Evolutionary conservation across 2,888 invertebrate species (phyloP).

Genomic region (Spilarctia lutea): DNA sequence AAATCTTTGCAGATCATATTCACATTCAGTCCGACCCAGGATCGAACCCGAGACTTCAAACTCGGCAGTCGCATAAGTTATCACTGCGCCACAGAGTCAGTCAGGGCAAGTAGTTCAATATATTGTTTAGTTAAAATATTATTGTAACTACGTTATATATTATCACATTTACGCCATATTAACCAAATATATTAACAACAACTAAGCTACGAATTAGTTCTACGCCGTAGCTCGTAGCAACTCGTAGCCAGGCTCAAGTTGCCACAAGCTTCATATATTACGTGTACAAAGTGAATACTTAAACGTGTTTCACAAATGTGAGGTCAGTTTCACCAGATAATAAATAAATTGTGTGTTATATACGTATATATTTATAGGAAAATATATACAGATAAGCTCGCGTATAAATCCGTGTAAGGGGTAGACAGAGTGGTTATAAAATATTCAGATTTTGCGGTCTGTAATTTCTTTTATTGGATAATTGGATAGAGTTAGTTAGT

Average conservation of each 20-base stretch:
- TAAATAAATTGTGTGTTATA: neutral
- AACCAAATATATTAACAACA: slow-evolving; percentile 5
- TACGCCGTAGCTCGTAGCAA: slow-evolving; percentile 44
- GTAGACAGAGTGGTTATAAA: neutral
- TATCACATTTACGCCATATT: neutral
- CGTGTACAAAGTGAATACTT: slow-evolving; percentile 2
- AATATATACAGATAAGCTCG: neutral
- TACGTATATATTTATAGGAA: neutral
- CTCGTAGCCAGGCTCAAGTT: slow-evolving; percentile 43
- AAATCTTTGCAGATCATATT: too few species aligned
- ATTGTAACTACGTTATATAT: neutral
- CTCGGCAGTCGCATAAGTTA: too few species aligned
- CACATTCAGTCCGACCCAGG: too few species aligned
- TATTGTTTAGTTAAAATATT: neutral
- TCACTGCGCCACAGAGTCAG: too few species aligned
- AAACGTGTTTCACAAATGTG: neutral
- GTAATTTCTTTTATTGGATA: too few species aligned
- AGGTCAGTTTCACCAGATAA: neutral
- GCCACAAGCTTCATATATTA: slow-evolving; percentile 34
- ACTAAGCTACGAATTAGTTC: slow-evolving; percentile 18
- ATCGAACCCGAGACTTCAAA: too few species aligned
- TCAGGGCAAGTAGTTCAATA: too few species aligned
- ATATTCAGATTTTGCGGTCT: neutral
- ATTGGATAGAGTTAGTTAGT: too few species aligned
- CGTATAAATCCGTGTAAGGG: neutral